Evolutionary conservation across 2,113 vertebrate genomes (phyloP), one percentile per base, ranked within the genome.

Genomic region (Corythornis vintsioides): DNA sequence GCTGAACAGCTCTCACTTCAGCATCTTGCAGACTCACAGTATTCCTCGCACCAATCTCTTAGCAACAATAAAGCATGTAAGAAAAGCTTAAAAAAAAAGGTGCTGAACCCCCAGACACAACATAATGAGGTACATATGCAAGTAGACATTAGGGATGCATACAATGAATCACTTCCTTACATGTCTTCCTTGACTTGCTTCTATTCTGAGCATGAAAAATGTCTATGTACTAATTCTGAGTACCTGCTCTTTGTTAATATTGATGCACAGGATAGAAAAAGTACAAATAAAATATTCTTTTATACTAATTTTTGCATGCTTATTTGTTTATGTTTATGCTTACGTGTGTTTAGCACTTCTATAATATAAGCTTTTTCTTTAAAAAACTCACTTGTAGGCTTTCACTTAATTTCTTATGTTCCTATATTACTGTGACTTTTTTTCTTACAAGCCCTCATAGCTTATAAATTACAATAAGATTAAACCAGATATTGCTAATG

Each of bases 391-490:
- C 52, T 53, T 57, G 47, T 55, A 74, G n/a, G 17, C 57, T 97
- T 92, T 28, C 90, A 52, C 17, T 76, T 88, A 87, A 75, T 96
- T 95, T 87, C 61, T 90, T 4, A 4, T 86, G 71, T 53, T 91
- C 50, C 48, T 77, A 38, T 93, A 86, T 86, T 78, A 53, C 59
- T 71, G 59, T 94, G 83, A 94, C 59, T 96, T 95, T 94, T 94
- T 95, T 94, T 85, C 63, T 85, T 75, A 61, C 52, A 69, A 94
- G 96, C 80, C 74, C 84, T 93, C 82, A 84, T 75, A 89, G 86
- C 86, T 94, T 95, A 95, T 94, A 92, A 97, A 95, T 97, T 96
- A 95, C 25, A 57, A 84, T 81, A 83, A 95, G 93, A 97, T 86
- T 87, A 96, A 95, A 92, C 70, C 38, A 95, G 93, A 67, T 96